These are phyloP conservation scores for Lasioglossum morio DNA, from an alignment of 2,888 invertebrate species.

Conservation along the genomic window DNA sequence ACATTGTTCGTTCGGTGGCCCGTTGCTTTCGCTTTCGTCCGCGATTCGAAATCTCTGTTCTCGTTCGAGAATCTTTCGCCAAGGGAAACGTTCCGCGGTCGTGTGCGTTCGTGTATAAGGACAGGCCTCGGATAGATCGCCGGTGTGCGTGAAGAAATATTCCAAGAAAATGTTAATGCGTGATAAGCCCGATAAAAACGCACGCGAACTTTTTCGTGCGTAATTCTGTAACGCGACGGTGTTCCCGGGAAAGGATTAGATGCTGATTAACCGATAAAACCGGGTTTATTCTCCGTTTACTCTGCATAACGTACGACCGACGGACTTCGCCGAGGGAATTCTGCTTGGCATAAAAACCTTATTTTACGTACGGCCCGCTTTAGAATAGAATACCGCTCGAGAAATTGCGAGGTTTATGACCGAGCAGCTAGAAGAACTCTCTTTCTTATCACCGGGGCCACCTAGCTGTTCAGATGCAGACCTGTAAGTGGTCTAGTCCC, in stretches of 20 bases:
- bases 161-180: conserved; percentile 51
- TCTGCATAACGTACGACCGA: neutral
- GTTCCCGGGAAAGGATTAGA: neutral
- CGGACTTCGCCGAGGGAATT: neutral
- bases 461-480: neutral
- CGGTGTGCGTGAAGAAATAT: conserved; percentile 36
- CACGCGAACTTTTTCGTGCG: conserved; percentile 53
- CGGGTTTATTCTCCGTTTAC: conserved; percentile 17
- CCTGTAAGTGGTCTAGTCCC: neutral
- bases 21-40: neutral
- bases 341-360: neutral
- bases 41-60: neutral
- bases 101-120: neutral
- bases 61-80: neutral
- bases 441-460: neutral
- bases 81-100: neutral
- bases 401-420: neutral
- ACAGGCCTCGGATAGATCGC: neutral
- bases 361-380: conserved; percentile 1
- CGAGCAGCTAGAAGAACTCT: conserved; percentile 2
- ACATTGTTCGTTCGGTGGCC: neutral
- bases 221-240: conserved; percentile 24
- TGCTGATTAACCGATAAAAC: conserved; percentile 38
- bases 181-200: conserved; percentile 43
- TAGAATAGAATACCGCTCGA: conserved; percentile 5